A percentile compares a stretch with the other conserved stretches of the same genome.
phyloP scores from a whole-genome alignment of 2,113 vertebrate genomes.

The Ifrita kowaldi region DNA sequence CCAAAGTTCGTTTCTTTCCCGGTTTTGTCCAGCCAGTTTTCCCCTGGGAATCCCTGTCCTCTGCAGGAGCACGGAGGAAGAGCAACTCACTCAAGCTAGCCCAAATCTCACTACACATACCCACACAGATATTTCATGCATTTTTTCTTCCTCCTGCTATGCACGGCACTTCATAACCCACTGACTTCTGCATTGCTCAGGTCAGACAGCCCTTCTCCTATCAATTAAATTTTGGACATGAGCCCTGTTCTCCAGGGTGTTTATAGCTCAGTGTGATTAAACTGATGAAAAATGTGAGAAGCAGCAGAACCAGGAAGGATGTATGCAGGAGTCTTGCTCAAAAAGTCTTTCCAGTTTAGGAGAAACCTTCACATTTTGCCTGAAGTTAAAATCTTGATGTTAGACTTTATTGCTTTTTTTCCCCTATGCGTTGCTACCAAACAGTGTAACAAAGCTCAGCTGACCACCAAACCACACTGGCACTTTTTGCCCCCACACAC shows the following conservation, averaged over 20 bases:
- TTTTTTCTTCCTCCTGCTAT: not conserved
- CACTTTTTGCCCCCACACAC: not conserved
- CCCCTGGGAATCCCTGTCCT: not conserved
- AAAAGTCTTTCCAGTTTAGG: not conserved
- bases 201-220: not conserved
- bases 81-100: not conserved
- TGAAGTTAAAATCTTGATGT: not conserved
- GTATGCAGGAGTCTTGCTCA: not conserved
- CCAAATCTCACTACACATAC: not conserved
- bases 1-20: accelerated
- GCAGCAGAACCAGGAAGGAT: not conserved
- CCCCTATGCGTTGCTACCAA: not conserved
- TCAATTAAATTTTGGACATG: not conserved
- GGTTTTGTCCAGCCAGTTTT: not conserved
- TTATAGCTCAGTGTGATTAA: not conserved
- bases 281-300: not conserved
- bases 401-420: not conserved
- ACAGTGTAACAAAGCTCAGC: not conserved
- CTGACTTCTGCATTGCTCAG: not conserved
- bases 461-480: not conserved
- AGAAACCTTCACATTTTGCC: not conserved
- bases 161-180: not conserved
- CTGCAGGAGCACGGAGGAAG: not conserved
- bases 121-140: not conserved
- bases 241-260: not conserved